Evolutionary conservation across 2,888 invertebrate genomes (phyloP).

Genomic region (Xestoiulus laeticollis): DNA sequence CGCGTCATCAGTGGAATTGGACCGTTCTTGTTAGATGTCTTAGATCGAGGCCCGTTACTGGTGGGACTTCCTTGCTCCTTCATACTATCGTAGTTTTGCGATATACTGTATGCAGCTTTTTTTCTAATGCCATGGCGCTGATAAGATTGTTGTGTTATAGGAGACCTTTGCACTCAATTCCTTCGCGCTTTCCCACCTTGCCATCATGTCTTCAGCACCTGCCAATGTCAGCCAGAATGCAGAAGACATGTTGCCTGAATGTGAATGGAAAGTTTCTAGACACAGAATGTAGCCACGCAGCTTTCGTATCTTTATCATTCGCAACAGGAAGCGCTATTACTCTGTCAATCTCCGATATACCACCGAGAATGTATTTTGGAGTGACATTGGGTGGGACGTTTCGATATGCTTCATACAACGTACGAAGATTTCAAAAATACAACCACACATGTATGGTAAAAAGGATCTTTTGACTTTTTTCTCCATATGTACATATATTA

Average conservation of each 20-base stretch:
- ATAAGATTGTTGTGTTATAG: constrained; percentile 16
- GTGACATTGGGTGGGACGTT: not conserved
- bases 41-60: not conserved
- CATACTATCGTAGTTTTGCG: not conserved
- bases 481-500: no score
- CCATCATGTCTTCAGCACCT: constrained; percentile 29
- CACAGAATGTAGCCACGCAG: not conserved
- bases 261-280: not conserved
- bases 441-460: no score
- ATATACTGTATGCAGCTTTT: not conserved
- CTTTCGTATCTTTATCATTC: constrained; percentile 9
- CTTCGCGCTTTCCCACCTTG: constrained; percentile 22
- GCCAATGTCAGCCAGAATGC: not conserved
- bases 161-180: constrained; percentile 7
- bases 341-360: constrained; percentile 17
- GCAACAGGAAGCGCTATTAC: constrained; percentile 27
- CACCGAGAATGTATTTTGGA: not conserved
- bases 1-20: not conserved
- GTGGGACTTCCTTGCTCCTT: not conserved
- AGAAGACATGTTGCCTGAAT: not conserved
- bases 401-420: not conserved
- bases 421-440: not conserved
- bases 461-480: no score
- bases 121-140: not conserved
- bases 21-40: constrained; percentile 15